Evolutionary conservation across 1,140 invertebrate species (phyloP).

Genomic region (Ganaspis sp.): DNA sequence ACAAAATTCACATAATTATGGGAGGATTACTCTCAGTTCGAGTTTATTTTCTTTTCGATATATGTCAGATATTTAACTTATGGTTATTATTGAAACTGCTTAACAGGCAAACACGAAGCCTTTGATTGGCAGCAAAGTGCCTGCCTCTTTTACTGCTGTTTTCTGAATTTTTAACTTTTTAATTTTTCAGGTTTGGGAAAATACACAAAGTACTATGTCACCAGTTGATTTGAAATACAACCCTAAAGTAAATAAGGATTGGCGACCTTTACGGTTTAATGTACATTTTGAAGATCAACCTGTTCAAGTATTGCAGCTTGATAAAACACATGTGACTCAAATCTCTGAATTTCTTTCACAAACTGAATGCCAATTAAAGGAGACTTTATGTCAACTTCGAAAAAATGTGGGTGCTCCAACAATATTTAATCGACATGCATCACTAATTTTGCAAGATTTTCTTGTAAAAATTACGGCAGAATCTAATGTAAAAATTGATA

Average conservation of each 20-base stretch:
- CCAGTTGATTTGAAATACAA: constrained; percentile 67
- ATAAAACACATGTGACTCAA: constrained; percentile 44
- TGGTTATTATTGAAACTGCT: no score
- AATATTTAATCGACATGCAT: constrained; percentile 69
- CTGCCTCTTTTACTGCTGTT: no score
- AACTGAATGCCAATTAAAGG: constrained; percentile 65
- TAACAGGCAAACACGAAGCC: no score
- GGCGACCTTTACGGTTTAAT: constrained; percentile 59
- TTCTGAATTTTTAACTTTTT: not conserved
- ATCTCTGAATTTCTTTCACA: constrained; percentile 47
- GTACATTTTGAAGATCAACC: constrained; percentile 46
- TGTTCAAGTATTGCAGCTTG: constrained; percentile 63
- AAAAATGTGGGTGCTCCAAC: constrained; percentile 64
- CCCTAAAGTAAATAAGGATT: constrained; percentile 65
- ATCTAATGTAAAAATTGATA: constrained; percentile 63
- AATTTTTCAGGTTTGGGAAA: constrained; percentile 71
- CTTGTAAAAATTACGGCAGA: constrained; percentile 53
- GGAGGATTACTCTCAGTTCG: no score
- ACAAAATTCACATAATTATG: no score
- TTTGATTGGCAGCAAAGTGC: no score
- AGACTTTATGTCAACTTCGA: constrained; percentile 65
- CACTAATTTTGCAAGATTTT: constrained; percentile 60
- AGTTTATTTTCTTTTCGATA: no score
- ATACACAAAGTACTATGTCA: constrained; percentile 64
- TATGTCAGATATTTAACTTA: no score